Percentiles rank a stretch among this genome's conserved stretches.
phyloP scores from a whole-genome alignment of 2,113 vertebrate species.

The Megaptera novaeangliae region DNA sequence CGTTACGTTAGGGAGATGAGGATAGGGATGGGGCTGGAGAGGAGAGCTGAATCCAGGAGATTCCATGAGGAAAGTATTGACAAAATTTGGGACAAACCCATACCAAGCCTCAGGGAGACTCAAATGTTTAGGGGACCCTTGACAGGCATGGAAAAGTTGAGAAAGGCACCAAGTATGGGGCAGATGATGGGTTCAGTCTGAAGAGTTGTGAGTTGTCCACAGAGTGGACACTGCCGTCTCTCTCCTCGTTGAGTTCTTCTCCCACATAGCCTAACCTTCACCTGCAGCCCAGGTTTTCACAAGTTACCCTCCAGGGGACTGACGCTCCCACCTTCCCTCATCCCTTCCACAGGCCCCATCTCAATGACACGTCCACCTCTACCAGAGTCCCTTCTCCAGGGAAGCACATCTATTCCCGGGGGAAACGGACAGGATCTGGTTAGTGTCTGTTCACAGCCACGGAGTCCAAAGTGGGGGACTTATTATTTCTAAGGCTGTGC shows the following conservation, averaged over 20 bases:
- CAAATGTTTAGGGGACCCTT: background rate
- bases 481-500: background rate
- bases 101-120: background rate
- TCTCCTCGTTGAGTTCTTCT: background rate
- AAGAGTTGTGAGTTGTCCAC: background rate
- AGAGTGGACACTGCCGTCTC: rapidly evolving
- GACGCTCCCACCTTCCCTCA: background rate
- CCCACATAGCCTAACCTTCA: background rate
- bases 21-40: background rate
- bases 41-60: background rate
- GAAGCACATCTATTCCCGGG: constrained; percentile 18
- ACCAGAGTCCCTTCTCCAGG: background rate
- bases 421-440: constrained; percentile 36
- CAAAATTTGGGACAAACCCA: background rate
- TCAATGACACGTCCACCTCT: background rate
- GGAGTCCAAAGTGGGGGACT: background rate
- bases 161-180: background rate
- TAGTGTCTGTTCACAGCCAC: constrained; percentile 38
- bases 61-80: background rate
- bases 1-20: background rate
- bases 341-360: background rate
- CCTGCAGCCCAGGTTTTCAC: background rate
- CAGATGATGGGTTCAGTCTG: background rate
- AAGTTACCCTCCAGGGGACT: background rate
- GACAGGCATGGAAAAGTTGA: background rate